Evolutionary conservation across 2,797 vertebrate genomes (phyloP).

Genomic region (Tolypeutes matacus): DNA sequence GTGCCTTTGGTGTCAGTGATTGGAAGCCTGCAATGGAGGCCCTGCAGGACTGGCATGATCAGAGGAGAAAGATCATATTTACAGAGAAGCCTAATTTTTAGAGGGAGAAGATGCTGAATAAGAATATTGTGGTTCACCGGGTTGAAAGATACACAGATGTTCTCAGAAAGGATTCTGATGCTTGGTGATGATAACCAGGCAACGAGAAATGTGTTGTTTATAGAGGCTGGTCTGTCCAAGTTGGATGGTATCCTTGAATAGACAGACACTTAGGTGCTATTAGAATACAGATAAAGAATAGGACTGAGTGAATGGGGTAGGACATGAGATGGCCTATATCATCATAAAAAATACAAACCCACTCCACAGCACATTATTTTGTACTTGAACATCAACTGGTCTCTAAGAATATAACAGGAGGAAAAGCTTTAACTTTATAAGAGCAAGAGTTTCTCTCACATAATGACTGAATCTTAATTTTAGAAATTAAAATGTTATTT

Average conservation of each 20-base stretch:
- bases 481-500: conserved; percentile 13
- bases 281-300: neutral
- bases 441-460: neutral
- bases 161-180: conserved; percentile 22
- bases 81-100: conserved; percentile 40
- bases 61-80: conserved; percentile 23
- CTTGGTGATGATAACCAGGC: conserved; percentile 51
- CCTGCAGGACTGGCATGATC: neutral
- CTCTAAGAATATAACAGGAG: neutral
- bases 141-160: conserved; percentile 11
- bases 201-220: conserved; percentile 44
- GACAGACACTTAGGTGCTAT: conserved; percentile 15
- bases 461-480: neutral
- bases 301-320: conserved; percentile 35
- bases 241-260: conserved; percentile 40
- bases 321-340: conserved; percentile 57
- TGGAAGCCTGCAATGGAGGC: neutral
- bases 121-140: neutral
- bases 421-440: neutral
- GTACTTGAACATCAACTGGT: neutral
- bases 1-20: neutral
- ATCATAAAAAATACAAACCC: conserved; percentile 64
- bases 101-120: neutral
- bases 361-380: neutral
- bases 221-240: neutral